Percentiles rank a stretch among this genome's conserved stretches.
phyloP scores from a whole-genome alignment of 1,140 invertebrate species.

The Aphis craccivora region DNA sequence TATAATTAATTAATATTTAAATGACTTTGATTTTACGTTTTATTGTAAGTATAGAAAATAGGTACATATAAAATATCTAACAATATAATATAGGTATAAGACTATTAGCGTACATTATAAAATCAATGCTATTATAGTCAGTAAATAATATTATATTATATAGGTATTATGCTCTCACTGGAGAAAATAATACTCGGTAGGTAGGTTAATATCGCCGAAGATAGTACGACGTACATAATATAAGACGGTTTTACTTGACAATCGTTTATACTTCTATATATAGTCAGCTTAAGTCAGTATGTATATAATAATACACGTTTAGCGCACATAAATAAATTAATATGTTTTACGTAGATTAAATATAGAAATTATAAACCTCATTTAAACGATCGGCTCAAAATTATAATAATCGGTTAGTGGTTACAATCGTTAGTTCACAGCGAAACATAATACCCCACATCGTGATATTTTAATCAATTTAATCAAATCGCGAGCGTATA shows the following conservation, averaged over 20 bases:
- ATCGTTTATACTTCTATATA: not conserved
- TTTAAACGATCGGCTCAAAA: not conserved
- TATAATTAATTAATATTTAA: not conserved
- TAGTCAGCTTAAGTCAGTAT: not conserved
- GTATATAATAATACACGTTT: not conserved
- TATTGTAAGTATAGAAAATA: not conserved
- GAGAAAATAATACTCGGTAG: not conserved
- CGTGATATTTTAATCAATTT: constrained; percentile 17
- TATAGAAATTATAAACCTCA: not conserved
- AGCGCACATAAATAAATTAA: not conserved
- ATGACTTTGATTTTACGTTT: not conserved
- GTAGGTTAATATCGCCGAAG: too few species aligned
- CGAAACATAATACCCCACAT: not conserved
- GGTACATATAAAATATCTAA: not conserved
- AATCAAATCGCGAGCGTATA: not conserved
- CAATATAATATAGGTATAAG: not conserved
- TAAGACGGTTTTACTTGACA: not conserved
- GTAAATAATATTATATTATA: too few species aligned
- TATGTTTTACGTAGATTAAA: not conserved
- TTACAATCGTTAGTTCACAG: not conserved
- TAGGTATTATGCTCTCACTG: not conserved
- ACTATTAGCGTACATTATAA: not conserved
- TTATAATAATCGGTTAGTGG: not conserved
- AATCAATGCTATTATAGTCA: not conserved
- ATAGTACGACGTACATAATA: not conserved